Conservation (phyloP, 2,113 vertebrate species). For the Ivindomyrus marchei region DNA sequence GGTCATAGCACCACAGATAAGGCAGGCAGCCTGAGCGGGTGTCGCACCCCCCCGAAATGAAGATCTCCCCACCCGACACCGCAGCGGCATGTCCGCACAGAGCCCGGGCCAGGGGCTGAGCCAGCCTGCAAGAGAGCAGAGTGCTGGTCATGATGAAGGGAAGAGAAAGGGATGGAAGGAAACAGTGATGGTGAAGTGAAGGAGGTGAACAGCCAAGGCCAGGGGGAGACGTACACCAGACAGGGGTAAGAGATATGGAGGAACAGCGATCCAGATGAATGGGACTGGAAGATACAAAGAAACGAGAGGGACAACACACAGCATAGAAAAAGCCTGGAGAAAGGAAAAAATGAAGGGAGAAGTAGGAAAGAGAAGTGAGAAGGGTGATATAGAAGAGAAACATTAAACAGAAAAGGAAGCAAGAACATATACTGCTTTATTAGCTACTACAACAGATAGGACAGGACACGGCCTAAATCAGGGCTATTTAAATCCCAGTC, state of each 20-base stretch:
- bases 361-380: background rate
- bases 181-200: background rate
- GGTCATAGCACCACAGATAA: constrained; percentile 55
- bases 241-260: too few species aligned
- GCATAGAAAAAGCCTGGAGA: background rate
- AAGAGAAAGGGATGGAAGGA: background rate
- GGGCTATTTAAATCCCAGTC: too few species aligned
- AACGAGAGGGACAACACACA: background rate
- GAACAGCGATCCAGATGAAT: too few species aligned
- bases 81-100: constrained; percentile 62
- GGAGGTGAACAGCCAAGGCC: background rate
- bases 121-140: too few species aligned
- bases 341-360: background rate
- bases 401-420: background rate
- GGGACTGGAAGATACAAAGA: background rate
- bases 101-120: background rate
- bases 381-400: background rate
- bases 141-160: too few species aligned
- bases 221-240: background rate
- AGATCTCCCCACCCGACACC: constrained; percentile 55
- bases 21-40: constrained; percentile 41
- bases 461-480: background rate
- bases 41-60: constrained; percentile 60
- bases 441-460: background rate
- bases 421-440: background rate